Base-by-base conservation (phyloP, 1,140 invertebrate genomes). In the Pachypsylla venusta region DNA sequence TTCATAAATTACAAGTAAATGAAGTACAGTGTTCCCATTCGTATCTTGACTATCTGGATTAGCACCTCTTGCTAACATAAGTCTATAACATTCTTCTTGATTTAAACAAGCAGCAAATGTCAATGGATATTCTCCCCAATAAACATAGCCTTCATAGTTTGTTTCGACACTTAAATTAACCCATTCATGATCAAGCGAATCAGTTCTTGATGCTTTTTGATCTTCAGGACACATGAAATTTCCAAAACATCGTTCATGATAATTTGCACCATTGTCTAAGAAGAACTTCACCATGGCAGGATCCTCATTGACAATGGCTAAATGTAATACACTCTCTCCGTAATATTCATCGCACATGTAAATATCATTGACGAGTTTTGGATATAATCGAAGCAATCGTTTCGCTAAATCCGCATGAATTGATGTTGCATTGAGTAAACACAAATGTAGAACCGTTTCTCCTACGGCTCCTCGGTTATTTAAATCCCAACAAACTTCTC, bases 221-320 rank as follows among this genome's bases (percentile, higher is more conserved):
- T 99, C 96, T 72, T 98, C 93, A 0, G 94, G 89, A 59, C 85
- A 87, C 86, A 98, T 98, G 67, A 98, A 98, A 65, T 89, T 93
- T 0, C 95, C 95, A 63, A 84, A 87, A 66, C 90, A 94, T 24
- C 93, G 73, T 70, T 94, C 89, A 65, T 95, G 83, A 30, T 89
- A 84, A 70, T 98, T 83, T 0, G 89, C 90, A 2, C 92, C 91
- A 57, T 88, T 83, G 67, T 97, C 90, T 27, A 99, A 71, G 4
- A 98, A 74, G 71, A 88, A 97, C 72, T 96, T 97, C 0, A 97
- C 93, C 90, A 98, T 93, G 0, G 88, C 82, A 0, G 93, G 92
- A 71, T 99, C 95, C 70, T 98, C 95, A 71, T 98, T 98, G 0
- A 97, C 93, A 64, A 98, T 97, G 0, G 94, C 92, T 70, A 98